Evolutionary conservation across 2,797 vertebrate genomes (phyloP).

Genomic region (Cirrhinus molitorella): DNA sequence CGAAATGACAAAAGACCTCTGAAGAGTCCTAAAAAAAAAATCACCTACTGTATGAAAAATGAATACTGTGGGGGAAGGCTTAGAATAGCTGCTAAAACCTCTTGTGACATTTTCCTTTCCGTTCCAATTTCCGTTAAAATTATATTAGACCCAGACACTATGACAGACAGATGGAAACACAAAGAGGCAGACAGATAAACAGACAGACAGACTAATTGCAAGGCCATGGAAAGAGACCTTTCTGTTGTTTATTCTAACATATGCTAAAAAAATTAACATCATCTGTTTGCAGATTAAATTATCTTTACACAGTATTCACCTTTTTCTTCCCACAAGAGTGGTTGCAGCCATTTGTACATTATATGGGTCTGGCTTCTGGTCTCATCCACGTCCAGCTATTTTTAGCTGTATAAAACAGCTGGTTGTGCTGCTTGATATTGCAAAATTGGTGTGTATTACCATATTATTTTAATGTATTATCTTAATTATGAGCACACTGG

Average conservation of each 20-base stretch:
- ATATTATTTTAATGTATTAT: no score
- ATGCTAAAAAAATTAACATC: no score
- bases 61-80: constrained; percentile 36
- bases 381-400: no score
- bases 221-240: not conserved
- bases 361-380: no score
- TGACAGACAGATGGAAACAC: constrained; percentile 51
- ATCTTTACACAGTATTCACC: no score
- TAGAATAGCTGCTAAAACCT: constrained; percentile 57
- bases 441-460: no score
- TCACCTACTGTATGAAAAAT: constrained; percentile 45
- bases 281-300: no score
- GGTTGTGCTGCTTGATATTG: no score
- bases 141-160: constrained; percentile 30
- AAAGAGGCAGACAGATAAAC: not conserved
- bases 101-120: constrained; percentile 50
- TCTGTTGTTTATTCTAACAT: not conserved
- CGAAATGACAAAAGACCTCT: constrained; percentile 29
- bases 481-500: no score
- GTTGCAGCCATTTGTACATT: no score
- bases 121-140: constrained; percentile 57
- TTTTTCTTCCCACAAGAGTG: no score
- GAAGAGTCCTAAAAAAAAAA: constrained; percentile 35
- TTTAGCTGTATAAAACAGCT: no score
- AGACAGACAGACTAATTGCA: not conserved